phyloP scores from a whole-genome alignment of 2,888 invertebrate species.

The Teinopalpus imperialis region DNA sequence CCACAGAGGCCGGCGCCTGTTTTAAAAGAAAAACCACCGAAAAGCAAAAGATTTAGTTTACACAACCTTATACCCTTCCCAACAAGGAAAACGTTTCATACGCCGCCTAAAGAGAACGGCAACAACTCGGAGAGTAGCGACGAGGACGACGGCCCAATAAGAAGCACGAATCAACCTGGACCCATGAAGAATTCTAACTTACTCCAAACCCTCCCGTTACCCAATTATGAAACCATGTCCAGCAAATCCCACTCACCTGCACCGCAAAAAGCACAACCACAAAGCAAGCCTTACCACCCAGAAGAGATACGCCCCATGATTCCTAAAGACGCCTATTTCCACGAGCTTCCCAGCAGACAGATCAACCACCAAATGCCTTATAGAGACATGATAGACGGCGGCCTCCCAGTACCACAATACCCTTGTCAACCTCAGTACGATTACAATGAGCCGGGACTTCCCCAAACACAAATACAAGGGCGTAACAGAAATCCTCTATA shows the following conservation, averaged over 20 bases:
- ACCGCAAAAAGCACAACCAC: slow-evolving; percentile 43
- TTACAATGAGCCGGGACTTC: slow-evolving; percentile 59
- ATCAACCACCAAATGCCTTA: slow-evolving; percentile 60
- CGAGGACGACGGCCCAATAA: slow-evolving; percentile 76
- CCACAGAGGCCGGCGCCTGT: slow-evolving; percentile 72
- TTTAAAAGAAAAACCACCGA: slow-evolving; percentile 72
- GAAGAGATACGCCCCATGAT: slow-evolving; percentile 63
- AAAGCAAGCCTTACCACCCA: slow-evolving; percentile 41
- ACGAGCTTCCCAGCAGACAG: slow-evolving; percentile 79
- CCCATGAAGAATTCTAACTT: slow-evolving; percentile 80
- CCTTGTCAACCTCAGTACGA: slow-evolving; percentile 51
- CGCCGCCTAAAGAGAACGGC: slow-evolving; percentile 70
- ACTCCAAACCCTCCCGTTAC: slow-evolving; percentile 74
- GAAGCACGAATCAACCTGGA: slow-evolving; percentile 72
- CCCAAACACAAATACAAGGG: slow-evolving; percentile 52
- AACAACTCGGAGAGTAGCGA: slow-evolving; percentile 83
- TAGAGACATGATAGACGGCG: slow-evolving; percentile 51
- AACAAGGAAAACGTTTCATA: slow-evolving; percentile 73
- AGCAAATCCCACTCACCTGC: slow-evolving; percentile 67
- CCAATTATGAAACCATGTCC: slow-evolving; percentile 82
- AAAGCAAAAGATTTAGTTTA: slow-evolving; percentile 73
- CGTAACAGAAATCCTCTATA: slow-evolving; percentile 70
- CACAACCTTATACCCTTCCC: slow-evolving; percentile 79
- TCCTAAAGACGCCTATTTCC: slow-evolving; percentile 84
- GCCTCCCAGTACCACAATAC: slow-evolving; percentile 52